Evolutionary conservation across 2,797 vertebrate species (phyloP), one percentile per base, ranked within the genome.

Genomic region (Morus bassanus): DNA sequence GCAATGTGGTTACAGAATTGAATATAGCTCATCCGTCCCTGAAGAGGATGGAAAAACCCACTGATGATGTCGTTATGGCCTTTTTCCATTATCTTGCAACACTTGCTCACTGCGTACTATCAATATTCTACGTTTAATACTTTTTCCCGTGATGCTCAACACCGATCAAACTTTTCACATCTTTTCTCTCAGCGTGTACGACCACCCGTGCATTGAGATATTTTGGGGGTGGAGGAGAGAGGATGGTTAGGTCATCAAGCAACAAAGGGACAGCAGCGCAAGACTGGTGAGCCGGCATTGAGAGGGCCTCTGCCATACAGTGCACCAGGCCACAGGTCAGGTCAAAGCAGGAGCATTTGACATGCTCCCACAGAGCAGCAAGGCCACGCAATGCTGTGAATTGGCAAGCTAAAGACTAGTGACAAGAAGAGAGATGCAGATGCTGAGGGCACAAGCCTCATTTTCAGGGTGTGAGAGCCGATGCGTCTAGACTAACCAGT

Each of bases 151-250:
- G 53, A 30, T 27, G 30, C 14, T 88, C 33, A 84, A 25, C 39
- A 12, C 39, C 7, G n/a, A 76, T 31, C 15, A 54, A 8, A 51
- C 13, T 65, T 89, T 21, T 37, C 39, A 46, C 39, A 9, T 48
- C 39, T 35, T 79, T 18, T 51, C 24, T 59, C 33, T 65, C 24
- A 5, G 43, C 2, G 1, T 53, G 18, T 53, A 31, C 2, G 3
- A 45, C 12, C 22, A 10, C 0, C 0, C 28, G 17, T 1, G 3
- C 30, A 6, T 4, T 13, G n/a, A 61, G 61, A n/a, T 37, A 10
- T 85, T 67, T 41, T 75, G 33, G 3, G 11, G 22, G 3, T 14
- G 23, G 27, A 73, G 50, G 43, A 43, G 83, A 68, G 33, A 68
- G 63, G 45, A 11, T 59, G 50, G 35, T n/a, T 11, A 28, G 37